Evolutionary conservation across 2,888 invertebrate genomes (phyloP).

Genomic region (Zygogramma bicolorata): DNA sequence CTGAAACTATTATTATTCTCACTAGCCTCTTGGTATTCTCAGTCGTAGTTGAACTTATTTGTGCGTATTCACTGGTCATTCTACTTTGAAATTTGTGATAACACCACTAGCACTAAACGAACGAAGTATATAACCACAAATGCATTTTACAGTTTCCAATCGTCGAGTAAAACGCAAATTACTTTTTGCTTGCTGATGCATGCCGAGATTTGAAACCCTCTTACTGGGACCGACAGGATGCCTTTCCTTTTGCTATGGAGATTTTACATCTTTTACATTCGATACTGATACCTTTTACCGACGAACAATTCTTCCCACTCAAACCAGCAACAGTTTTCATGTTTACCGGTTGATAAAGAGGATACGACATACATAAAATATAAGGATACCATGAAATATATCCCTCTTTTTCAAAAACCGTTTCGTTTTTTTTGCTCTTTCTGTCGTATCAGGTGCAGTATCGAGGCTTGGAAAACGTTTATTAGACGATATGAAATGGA

Average conservation of each 20-base stretch:
- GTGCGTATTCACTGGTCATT: too few relatives aligned
- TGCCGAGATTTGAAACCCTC: neutral
- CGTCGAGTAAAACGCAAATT: neutral
- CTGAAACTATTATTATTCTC: too few relatives aligned
- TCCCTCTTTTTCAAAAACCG: constrained; percentile 30
- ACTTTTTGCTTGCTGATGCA: neutral
- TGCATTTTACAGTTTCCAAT: neutral
- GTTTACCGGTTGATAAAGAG: constrained; percentile 39
- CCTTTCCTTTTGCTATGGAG: neutral
- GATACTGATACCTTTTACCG: neutral
- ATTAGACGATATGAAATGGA: neutral
- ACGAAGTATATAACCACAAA: neutral
- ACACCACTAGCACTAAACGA: neutral
- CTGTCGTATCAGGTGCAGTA: constrained; percentile 23
- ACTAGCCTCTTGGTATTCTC: too few relatives aligned
- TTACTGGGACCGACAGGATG: neutral
- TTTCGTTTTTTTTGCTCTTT: constrained; percentile 20
- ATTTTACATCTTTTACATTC: neutral
- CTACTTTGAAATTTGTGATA: too few relatives aligned
- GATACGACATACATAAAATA: constrained; percentile 38
- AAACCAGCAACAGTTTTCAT: constrained; percentile 38
- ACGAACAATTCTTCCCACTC: constrained; percentile 28
- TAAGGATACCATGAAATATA: constrained; percentile 36
- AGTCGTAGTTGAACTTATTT: too few relatives aligned
- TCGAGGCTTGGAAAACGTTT: neutral